Evolutionary conservation across 2,888 invertebrate species (phyloP).

Genomic region (Hemithea aestivaria): DNA sequence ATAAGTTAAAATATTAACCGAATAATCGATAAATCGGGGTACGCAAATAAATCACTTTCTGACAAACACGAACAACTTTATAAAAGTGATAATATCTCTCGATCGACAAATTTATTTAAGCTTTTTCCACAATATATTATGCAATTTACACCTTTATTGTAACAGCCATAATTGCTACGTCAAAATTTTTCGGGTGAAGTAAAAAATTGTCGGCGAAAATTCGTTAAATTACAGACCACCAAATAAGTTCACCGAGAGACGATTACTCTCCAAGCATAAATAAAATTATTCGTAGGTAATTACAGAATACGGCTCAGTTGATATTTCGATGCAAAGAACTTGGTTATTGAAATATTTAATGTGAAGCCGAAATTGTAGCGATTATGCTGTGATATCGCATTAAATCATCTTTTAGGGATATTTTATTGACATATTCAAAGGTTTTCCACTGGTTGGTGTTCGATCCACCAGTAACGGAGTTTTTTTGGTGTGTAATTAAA

Average conservation of each 20-base stretch:
- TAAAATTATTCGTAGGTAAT: slow-evolving; percentile 47
- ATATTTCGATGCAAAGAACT: slow-evolving; percentile 30
- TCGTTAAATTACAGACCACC: slow-evolving; percentile 51
- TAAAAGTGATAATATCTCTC: slow-evolving; percentile 44
- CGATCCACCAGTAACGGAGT: no score
- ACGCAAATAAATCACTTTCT: slow-evolving; percentile 43
- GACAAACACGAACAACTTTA: slow-evolving; percentile 51
- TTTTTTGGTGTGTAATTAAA: no score
- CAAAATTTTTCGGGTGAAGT: slow-evolving; percentile 28
- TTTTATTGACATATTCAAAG: no score
- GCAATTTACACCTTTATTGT: slow-evolving; percentile 34
- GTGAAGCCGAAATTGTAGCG: slow-evolving; percentile 39
- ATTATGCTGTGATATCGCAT: slow-evolving; percentile 22
- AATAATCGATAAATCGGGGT: slow-evolving; percentile 26
- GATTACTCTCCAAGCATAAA: slow-evolving; percentile 46
- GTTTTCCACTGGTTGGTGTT: no score
- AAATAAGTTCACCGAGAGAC: slow-evolving; percentile 41
- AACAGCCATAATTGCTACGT: slow-evolving; percentile 26
- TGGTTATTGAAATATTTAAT: slow-evolving; percentile 48
- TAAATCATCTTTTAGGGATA: no score
- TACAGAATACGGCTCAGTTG: slow-evolving; percentile 31
- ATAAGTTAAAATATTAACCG: slow-evolving; percentile 29
- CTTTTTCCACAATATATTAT: slow-evolving; percentile 18
- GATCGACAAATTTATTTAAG: slow-evolving; percentile 26
- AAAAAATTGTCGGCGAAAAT: slow-evolving; percentile 31